Percentiles rank a stretch among this genome's conserved stretches.
Evolutionary conservation across 2,888 invertebrate species (phyloP).

Genomic region (Cataglyphis livida): DNA sequence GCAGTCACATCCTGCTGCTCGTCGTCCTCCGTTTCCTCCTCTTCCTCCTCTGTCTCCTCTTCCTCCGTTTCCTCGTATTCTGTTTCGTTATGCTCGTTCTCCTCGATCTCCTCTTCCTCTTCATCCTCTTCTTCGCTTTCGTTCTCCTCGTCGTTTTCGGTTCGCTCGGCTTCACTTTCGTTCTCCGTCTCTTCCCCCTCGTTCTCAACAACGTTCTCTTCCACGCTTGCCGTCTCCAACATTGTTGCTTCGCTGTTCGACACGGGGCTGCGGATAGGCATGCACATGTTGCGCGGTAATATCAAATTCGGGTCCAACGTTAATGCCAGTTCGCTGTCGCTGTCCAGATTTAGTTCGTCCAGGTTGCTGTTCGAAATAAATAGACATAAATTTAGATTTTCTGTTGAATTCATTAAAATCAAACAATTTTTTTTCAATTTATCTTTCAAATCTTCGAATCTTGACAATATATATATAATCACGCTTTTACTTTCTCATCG

Average conservation of each 20-base stretch:
- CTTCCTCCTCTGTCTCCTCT: constrained; percentile 82
- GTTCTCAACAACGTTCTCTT: constrained; percentile 65
- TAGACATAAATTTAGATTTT: neutral
- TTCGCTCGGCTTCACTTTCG: constrained; percentile 73
- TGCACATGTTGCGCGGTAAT: constrained; percentile 89
- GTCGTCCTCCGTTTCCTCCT: constrained; percentile 67
- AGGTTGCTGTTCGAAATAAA: constrained; percentile 85
- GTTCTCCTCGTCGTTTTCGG: constrained; percentile 76
- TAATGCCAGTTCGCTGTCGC: constrained; percentile 90
- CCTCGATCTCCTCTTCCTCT: constrained; percentile 68
- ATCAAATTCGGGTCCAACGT: constrained; percentile 96
- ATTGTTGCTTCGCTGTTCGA: constrained; percentile 44
- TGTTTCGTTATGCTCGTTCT: constrained; percentile 84
- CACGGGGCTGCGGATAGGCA: constrained; percentile 83
- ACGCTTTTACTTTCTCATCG: neutral
- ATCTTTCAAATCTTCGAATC: neutral
- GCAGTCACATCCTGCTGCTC: constrained; percentile 32
- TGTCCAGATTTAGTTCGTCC: constrained; percentile 83
- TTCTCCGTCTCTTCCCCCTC: constrained; percentile 75
- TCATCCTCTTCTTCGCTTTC: constrained; percentile 74
- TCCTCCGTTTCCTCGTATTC: constrained; percentile 86
- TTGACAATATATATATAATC: neutral
- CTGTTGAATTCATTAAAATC: neutral
- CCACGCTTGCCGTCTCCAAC: constrained; percentile 75
- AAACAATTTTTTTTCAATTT: neutral